Percentiles rank a stretch among this genome's conserved stretches.
These are phyloP conservation scores for Trematomus bernacchii DNA, from an alignment of 2,797 vertebrate genomes.

Conservation along the genomic window DNA sequence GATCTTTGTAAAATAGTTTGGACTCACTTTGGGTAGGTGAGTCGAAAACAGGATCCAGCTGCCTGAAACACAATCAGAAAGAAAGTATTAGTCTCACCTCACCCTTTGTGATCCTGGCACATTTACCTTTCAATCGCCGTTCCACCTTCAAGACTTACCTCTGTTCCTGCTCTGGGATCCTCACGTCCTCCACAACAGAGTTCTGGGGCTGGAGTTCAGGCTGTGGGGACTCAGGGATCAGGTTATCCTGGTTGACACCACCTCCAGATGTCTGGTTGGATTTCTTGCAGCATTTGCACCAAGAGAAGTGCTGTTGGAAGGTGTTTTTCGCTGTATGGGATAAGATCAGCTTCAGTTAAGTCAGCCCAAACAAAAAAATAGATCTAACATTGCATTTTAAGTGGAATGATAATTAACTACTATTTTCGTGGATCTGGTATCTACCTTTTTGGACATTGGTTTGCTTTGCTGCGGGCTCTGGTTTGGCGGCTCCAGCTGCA, in stretches of 20 bases:
- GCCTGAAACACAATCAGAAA: slow-evolving; percentile 32
- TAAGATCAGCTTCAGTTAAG: no score
- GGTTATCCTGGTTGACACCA: rapidly evolving
- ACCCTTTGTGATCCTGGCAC: background rate
- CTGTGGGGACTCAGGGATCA: background rate
- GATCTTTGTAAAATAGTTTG: background rate
- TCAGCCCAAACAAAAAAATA: no score
- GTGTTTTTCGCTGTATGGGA: no score
- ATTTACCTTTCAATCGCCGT: background rate
- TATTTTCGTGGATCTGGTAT: no score
- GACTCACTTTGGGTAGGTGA: slow-evolving; percentile 31
- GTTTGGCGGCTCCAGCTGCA: no score
- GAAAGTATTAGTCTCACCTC: background rate
- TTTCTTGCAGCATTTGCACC: slow-evolving; percentile 45
- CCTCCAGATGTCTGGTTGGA: background rate
- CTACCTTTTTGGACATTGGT: no score
- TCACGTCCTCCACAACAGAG: slow-evolving; percentile 44
- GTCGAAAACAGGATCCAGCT: background rate
- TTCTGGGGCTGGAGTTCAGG: slow-evolving; percentile 38
- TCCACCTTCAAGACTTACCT: slow-evolving; percentile 21
- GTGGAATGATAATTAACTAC: no score
- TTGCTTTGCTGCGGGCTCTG: no score
- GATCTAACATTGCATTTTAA: no score
- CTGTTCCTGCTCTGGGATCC: background rate
- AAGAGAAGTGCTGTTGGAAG: background rate